A percentile compares a stretch with the other conserved stretches of the same genome.
Evolutionary conservation across 2,888 invertebrate species (phyloP).

Genomic region (Dryadula phaetusa): DNA sequence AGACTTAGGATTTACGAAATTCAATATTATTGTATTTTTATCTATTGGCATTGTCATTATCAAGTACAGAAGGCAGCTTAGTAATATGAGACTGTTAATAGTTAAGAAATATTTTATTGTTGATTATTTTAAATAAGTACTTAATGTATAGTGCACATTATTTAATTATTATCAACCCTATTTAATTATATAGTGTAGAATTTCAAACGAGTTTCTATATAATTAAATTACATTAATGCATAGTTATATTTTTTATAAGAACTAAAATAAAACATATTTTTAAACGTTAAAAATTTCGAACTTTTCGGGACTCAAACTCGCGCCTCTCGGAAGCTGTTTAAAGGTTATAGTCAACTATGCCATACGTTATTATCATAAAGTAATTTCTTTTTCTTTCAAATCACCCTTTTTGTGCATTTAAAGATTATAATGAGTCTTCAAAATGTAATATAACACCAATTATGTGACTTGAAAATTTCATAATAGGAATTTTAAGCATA

Average conservation of each 20-base stretch:
- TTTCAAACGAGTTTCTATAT: too few species aligned
- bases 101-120: constrained; percentile 1
- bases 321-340: too few species aligned
- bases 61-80: constrained; percentile 27
- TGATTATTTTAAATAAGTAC: not conserved
- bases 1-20: constrained; percentile 28
- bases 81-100: constrained; percentile 25
- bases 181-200: too few species aligned
- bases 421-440: not conserved
- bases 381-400: not conserved
- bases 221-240: too few species aligned
- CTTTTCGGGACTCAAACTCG: too few species aligned
- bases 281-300: too few species aligned
- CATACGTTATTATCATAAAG: too few species aligned
- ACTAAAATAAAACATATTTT: too few species aligned
- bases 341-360: too few species aligned
- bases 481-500: not conserved
- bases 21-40: constrained; percentile 31
- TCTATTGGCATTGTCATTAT: constrained; percentile 26
- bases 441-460: constrained; percentile 7
- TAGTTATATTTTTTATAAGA: too few species aligned
- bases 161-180: too few species aligned
- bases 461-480: not conserved
- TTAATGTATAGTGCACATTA: not conserved
- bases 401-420: not conserved